Evolutionary conservation across 2,797 vertebrate genomes (phyloP).

Genomic region (Periophthalmus magnuspinnatus): DNA sequence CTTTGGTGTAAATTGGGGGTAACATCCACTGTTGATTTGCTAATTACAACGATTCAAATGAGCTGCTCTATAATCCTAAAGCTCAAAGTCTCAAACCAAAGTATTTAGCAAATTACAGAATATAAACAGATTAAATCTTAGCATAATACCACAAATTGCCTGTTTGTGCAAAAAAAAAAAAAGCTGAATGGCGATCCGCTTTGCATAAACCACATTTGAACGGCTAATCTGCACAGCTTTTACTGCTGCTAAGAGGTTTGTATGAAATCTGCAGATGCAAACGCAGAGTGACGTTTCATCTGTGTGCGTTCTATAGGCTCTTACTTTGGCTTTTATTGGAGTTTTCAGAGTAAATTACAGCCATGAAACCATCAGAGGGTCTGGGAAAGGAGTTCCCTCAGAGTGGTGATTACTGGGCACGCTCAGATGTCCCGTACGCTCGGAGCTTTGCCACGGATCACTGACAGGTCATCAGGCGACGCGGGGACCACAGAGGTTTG

Average conservation of each 20-base stretch:
- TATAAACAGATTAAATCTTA: constrained; percentile 46
- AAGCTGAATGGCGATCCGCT: not conserved
- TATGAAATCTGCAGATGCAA: constrained; percentile 42
- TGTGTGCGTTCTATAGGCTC: constrained; percentile 57
- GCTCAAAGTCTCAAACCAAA: constrained; percentile 23
- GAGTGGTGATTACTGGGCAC: constrained; percentile 66
- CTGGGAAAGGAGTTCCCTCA: constrained; percentile 65
- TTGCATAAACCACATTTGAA: constrained; percentile 30
- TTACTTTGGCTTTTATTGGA: constrained; percentile 66
- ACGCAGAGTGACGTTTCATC: constrained; percentile 55
- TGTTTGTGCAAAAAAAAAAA: constrained; percentile 37
- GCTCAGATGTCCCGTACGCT: constrained; percentile 39
- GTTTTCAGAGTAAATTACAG: constrained; percentile 77
- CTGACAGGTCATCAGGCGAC: not conserved
- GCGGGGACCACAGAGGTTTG: not conserved
- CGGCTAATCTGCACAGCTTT: constrained; percentile 28
- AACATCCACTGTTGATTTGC: not conserved
- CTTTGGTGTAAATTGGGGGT: no score
- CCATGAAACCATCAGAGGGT: constrained; percentile 60
- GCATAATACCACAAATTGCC: constrained; percentile 36
- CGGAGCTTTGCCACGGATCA: constrained; percentile 29
- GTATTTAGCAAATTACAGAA: constrained; percentile 28
- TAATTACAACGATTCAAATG: not conserved
- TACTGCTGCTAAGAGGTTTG: constrained; percentile 3
- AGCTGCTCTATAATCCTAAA: constrained; percentile 14